These are phyloP conservation scores for zebrafish (Danio rerio) DNA, from an alignment of 2,113 vertebrate species.

Conservation along the genomic window DNA sequence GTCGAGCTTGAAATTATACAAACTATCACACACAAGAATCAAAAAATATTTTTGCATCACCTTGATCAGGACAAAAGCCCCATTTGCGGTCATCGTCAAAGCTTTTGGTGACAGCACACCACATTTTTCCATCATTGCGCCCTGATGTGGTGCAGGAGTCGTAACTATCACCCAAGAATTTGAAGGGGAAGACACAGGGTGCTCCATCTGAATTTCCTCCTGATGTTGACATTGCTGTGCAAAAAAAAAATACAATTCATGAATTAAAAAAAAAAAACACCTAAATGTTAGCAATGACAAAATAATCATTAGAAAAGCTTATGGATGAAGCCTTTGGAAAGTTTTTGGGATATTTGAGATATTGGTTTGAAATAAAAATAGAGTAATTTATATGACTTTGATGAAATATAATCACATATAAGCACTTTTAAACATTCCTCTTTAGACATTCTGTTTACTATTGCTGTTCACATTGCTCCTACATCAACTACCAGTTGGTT, in stretches of 20 bases:
- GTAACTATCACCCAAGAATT: slow-evolving; percentile 87
- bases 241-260: not conserved
- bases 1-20: not conserved
- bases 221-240: slow-evolving; percentile 90
- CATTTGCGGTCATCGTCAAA: slow-evolving; percentile 96
- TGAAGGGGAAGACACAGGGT: slow-evolving; percentile 93
- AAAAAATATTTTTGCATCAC: slow-evolving; percentile 66
- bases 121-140: slow-evolving; percentile 90
- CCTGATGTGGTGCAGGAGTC: slow-evolving; percentile 89
- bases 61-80: slow-evolving; percentile 97
- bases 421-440: no score
- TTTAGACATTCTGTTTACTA: no score
- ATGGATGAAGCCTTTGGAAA: no score
- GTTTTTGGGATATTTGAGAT: no score
- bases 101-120: slow-evolving; percentile 86
- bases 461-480: no score
- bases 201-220: slow-evolving; percentile 92
- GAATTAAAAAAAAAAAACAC: not conserved
- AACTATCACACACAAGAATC: not conserved
- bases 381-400: no score
- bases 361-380: no score
- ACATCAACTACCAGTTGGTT: no score
- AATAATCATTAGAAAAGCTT: not conserved
- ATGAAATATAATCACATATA: no score
- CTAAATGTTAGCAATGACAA: not conserved